These are phyloP conservation scores for Cydia fagiglandana DNA, from an alignment of 1,140 invertebrate genomes.

Conservation along the genomic window DNA sequence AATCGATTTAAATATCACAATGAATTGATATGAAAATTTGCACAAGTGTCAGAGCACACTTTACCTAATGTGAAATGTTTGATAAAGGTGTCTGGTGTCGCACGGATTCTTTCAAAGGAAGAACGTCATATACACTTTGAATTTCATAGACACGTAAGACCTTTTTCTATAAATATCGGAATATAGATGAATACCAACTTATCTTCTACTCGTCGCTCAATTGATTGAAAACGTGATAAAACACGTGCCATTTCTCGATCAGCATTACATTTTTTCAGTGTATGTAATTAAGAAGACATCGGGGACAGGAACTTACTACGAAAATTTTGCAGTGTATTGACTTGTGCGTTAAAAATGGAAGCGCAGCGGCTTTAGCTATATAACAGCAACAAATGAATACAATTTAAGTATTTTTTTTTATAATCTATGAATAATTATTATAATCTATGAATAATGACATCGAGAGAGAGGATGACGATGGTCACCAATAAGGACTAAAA, in stretches of 20 bases:
- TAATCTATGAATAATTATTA: no score
- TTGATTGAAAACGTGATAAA: slow-evolving; percentile 30
- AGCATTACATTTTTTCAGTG: no score
- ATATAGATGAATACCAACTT: neutral
- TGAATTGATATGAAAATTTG: slow-evolving; percentile 37
- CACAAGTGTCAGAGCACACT: slow-evolving; percentile 35
- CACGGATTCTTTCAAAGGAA: neutral
- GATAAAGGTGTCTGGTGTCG: slow-evolving; percentile 2
- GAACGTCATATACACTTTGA: neutral
- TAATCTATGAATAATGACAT: no score
- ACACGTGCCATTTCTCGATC: neutral
- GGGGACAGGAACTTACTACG: no score
- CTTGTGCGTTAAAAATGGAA: no score
- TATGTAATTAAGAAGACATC: no score
- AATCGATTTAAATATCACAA: slow-evolving; percentile 31
- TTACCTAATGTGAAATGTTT: slow-evolving; percentile 3
- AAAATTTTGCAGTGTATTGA: no score
- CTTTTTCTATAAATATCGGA: neutral
- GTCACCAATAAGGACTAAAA: no score
- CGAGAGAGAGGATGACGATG: no score
- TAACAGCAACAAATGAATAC: no score
- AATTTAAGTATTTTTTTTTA: no score
- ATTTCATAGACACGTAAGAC: neutral
- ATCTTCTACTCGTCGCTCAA: neutral
- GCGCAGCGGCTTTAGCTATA: no score